Evolutionary conservation across 2,888 invertebrate genomes (phyloP).

Genomic region (Petrolisthes cinctipes): DNA sequence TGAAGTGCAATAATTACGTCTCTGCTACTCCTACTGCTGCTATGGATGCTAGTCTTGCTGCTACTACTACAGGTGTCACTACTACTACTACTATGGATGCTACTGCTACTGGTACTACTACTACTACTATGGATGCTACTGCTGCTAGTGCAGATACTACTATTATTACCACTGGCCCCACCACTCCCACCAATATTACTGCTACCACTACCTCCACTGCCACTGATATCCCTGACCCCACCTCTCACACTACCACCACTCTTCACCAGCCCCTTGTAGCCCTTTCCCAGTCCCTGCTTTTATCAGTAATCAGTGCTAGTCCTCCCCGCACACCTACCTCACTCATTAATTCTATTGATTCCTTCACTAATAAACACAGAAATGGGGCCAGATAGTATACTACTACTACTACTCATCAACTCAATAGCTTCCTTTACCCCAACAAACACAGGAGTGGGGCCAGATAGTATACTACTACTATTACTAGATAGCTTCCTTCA

Average conservation of each 20-base stretch:
- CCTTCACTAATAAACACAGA: conserved; percentile 18
- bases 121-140: too few relatives aligned
- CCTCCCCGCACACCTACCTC: conserved; percentile 32
- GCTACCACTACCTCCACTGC: too few relatives aligned
- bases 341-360: background rate
- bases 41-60: background rate
- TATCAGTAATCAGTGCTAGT: background rate
- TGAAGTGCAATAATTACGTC: background rate
- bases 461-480: too few relatives aligned
- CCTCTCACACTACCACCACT: background rate
- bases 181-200: too few relatives aligned
- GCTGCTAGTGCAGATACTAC: too few relatives aligned
- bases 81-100: background rate
- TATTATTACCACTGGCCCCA: too few relatives aligned
- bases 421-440: too few relatives aligned
- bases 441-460: too few relatives aligned
- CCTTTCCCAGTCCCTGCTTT: conserved; percentile 11
- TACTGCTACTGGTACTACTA: too few relatives aligned
- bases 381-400: background rate
- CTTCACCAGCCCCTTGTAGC: background rate
- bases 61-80: background rate
- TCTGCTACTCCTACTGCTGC: background rate
- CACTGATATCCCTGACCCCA: too few relatives aligned
- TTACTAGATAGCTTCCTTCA: too few relatives aligned
- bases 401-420: too few relatives aligned